Evolutionary conservation across 2,888 invertebrate genomes (phyloP).

Genomic region (Cataglyphis livida): DNA sequence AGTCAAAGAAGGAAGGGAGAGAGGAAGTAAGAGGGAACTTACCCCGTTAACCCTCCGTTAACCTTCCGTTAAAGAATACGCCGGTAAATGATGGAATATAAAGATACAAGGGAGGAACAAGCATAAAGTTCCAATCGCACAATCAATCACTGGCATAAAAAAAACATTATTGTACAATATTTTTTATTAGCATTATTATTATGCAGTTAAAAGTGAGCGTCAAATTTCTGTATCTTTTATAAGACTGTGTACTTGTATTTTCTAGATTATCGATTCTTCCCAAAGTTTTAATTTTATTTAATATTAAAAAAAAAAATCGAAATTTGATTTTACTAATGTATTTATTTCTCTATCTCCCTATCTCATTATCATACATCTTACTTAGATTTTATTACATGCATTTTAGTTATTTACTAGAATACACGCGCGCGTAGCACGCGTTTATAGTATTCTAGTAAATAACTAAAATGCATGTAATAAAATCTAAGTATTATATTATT

Average conservation of each 20-base stretch:
- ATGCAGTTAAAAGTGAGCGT: background rate
- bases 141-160: background rate
- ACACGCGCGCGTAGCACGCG: no score
- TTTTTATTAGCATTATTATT: no score
- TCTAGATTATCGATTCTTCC: background rate
- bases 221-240: background rate
- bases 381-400: background rate
- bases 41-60: constrained; percentile 45
- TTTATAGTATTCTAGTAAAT: no score
- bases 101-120: background rate
- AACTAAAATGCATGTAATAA: background rate
- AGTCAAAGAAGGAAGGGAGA: constrained; percentile 36
- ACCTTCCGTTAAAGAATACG: constrained; percentile 44
- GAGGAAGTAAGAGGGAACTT: constrained; percentile 38
- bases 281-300: background rate
- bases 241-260: background rate
- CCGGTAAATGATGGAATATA: constrained; percentile 19
- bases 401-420: background rate
- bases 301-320: background rate
- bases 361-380: background rate
- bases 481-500: background rate
- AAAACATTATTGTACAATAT: background rate
- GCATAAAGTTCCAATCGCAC: background rate
- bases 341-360: no score
- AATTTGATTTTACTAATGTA: background rate